Conservation (phyloP, 92 coral and sea anemone genomes). For the Phenganax subtilis region DNA sequence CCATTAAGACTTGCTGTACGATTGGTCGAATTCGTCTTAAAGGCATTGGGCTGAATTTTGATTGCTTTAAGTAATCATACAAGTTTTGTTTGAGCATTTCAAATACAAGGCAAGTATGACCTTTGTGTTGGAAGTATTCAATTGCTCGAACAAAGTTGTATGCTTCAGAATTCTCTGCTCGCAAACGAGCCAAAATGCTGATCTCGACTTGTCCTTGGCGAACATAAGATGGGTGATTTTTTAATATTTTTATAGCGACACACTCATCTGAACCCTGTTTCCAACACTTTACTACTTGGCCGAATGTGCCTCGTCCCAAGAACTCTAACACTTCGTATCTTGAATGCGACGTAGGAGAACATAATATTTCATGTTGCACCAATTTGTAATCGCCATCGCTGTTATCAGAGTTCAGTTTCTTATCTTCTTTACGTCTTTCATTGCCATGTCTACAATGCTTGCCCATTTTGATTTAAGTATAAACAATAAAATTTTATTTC, state of each 20-base stretch:
- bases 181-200: slow-evolving; percentile 80
- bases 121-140: slow-evolving; percentile 92
- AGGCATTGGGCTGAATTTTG: slow-evolving; percentile 88
- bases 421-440: slow-evolving; percentile 63
- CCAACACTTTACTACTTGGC: slow-evolving; percentile 98
- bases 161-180: slow-evolving; percentile 98
- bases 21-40: slow-evolving; percentile 88
- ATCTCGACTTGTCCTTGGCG: slow-evolving; percentile 98
- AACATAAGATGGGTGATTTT: slow-evolving; percentile 97
- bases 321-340: slow-evolving; percentile 91
- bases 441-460: slow-evolving; percentile 51
- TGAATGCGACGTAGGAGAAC: slow-evolving; percentile 72
- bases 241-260: slow-evolving; percentile 85
- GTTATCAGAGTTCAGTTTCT: slow-evolving; percentile 61
- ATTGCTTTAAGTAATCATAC: slow-evolving; percentile 90
- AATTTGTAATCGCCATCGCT: slow-evolving; percentile 95
- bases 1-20: slow-evolving; percentile 92
- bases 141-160: slow-evolving; percentile 96
- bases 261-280: slow-evolving; percentile 94
- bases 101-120: slow-evolving; percentile 91
- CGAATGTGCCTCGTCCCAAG: slow-evolving; percentile 98
- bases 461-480: slow-evolving; percentile 67
- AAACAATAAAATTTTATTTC: slow-evolving; percentile 21
- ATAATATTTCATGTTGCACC: slow-evolving; percentile 78
- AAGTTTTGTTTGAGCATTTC: slow-evolving; percentile 96